Evolutionary conservation across 35 echinoderm and acorn worm species (phyloP), one percentile per base, ranked within the genome.

Genomic region (Diadema setosum): DNA sequence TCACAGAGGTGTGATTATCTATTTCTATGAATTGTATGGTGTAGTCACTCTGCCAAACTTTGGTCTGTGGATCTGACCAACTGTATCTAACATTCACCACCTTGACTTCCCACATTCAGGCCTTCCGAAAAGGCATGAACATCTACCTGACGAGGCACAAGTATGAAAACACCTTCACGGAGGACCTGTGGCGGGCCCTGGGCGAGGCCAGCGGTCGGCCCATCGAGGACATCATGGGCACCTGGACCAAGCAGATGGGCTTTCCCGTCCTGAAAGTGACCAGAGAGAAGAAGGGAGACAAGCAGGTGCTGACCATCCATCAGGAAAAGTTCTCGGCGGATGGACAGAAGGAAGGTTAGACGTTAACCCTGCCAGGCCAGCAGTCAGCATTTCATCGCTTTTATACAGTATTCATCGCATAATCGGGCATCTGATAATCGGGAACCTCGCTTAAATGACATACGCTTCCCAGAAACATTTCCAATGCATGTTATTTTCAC

Each of bases 241-340:
- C 96, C 14, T 98, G 96, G 96, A 99, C 96, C 42, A 94, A 94
- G 80, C 92, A 99, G 74, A 99, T 89, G 96, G 96, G 96, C 16
- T 99, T 99, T 70, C 96, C 96, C 15, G 89, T 95, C 36, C 65
- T 99, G 29, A 92, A 91, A 32, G 96, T 99, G 3, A 86, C 96
- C 21, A 58, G 48, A 12, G 86, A 89, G 42, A 90, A 95, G 43
- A 23, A 99, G 57, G 96, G 90, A 39, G 85, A 69, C 5, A 89
- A 90, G 39, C 91, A 93, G 33, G 86, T 95, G 42, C 70, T 99
- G 14, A 92, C 81, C 12, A 91, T 99, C 21, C 55, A 81, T 1
- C 96, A 99, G 87, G 39, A 80, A 21, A 99, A 99, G 59, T 99
- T 99, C 58, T 92, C 52, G 83, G 96, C 96, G 36, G 90, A 92